A percentile compares a stretch with the other conserved stretches of the same genome.
phyloP scores from a whole-genome alignment of 2,797 vertebrate genomes.

The Alcedo quadribrachys region DNA sequence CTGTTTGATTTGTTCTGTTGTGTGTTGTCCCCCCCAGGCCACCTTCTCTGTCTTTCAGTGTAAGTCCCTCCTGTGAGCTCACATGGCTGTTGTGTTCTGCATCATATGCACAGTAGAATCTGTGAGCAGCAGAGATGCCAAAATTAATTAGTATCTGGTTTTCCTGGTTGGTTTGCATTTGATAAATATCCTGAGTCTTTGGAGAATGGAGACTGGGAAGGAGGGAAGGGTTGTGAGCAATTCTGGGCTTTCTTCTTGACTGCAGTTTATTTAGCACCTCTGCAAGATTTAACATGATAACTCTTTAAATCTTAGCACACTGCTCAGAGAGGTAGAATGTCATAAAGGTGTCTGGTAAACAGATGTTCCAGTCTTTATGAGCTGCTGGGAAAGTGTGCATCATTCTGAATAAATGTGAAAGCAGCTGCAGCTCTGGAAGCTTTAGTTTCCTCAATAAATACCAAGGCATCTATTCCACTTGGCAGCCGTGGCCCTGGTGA shows the following conservation, averaged over 20 bases:
- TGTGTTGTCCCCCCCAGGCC: neutral
- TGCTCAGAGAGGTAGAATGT: neutral
- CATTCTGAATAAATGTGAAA: neutral
- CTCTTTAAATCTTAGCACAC: constrained; percentile 31
- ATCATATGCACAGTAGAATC: neutral
- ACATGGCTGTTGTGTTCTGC: neutral
- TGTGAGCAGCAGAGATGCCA: neutral
- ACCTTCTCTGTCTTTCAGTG: neutral
- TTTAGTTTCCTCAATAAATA: constrained; percentile 2
- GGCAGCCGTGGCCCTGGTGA: neutral
- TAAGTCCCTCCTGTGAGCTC: neutral
- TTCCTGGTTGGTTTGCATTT: neutral
- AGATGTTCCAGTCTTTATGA: constrained; percentile 52
- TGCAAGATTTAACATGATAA: constrained; percentile 22
- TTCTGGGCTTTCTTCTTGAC: neutral
- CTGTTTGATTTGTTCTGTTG: neutral
- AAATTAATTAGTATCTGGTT: neutral
- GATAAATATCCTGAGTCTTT: neutral
- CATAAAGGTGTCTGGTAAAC: constrained; percentile 63
- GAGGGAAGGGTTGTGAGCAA: neutral
- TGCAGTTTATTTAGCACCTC: constrained; percentile 40
- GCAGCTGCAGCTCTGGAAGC: constrained; percentile 34
- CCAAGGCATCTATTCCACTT: neutral
- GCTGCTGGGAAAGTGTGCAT: constrained; percentile 18
- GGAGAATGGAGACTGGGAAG: neutral